Conservation (phyloP, 2,113 vertebrate species). For the Aptenodytes forsteri region DNA sequence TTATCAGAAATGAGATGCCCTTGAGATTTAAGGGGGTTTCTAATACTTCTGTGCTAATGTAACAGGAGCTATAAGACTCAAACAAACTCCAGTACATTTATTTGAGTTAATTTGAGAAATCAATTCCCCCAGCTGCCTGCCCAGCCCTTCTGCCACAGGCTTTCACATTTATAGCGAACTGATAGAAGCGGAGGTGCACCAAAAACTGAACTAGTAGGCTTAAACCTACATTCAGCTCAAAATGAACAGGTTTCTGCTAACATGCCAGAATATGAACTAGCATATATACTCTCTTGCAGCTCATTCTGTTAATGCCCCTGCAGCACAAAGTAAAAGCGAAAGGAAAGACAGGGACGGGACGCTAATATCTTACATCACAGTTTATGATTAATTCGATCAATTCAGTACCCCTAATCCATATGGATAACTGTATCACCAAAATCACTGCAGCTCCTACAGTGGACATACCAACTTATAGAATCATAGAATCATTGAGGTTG, state of each 20-base stretch:
- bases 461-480: background rate
- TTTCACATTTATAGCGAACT: background rate
- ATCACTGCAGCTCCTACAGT: background rate
- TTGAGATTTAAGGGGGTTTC: background rate
- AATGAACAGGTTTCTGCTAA: background rate
- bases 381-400: background rate
- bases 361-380: background rate
- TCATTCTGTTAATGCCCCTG: background rate
- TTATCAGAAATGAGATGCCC: background rate
- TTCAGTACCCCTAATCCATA: background rate
- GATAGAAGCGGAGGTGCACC: background rate
- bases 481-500: no score
- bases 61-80: background rate
- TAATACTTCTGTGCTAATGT: background rate
- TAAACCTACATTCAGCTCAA: background rate
- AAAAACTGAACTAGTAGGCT: background rate
- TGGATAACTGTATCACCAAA: background rate
- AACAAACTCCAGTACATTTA: background rate
- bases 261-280: background rate
- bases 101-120: background rate
- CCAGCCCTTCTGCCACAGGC: background rate
- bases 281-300: background rate
- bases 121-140: background rate
- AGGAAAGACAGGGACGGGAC: background rate
- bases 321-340: background rate